Percentiles rank a stretch among this genome's conserved stretches.
These are phyloP conservation scores for Campylorhamphus procurvoides DNA, from an alignment of 2,113 vertebrate genomes.

Conservation along the genomic window DNA sequence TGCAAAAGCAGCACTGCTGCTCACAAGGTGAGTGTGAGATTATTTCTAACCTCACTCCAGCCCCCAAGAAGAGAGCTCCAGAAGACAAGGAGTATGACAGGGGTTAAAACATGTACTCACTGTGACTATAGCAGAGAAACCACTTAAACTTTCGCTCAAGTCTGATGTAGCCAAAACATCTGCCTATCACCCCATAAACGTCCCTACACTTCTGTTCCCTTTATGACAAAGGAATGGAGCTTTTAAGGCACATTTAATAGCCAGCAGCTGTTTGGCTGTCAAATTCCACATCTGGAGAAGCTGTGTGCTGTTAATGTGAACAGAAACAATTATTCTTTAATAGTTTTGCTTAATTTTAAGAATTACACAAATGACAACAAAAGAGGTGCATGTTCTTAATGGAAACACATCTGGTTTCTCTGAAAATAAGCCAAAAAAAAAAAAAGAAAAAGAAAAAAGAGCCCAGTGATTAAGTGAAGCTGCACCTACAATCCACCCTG, in stretches of 20 bases:
- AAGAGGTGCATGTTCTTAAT: not conserved
- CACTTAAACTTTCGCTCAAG: conserved; percentile 40
- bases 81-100: not conserved
- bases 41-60: not conserved
- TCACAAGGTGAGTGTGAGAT: not conserved
- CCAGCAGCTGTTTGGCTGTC: conserved; percentile 72
- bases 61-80: not conserved
- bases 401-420: conserved; percentile 38
- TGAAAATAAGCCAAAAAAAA: not conserved
- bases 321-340: conserved; percentile 60
- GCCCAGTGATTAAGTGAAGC: not conserved
- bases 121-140: conserved; percentile 31
- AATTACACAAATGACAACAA: conserved; percentile 47
- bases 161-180: conserved; percentile 62
- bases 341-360: conserved; percentile 60
- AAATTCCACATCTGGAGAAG: conserved; percentile 69
- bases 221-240: conserved; percentile 60
- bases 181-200: conserved; percentile 73
- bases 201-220: conserved; percentile 64
- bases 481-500: not conserved
- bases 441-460: not conserved
- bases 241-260: conserved; percentile 69
- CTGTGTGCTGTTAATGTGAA: conserved; percentile 33
- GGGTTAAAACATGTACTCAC: conserved; percentile 20
- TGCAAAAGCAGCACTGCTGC: not conserved